Evolutionary conservation across 2,113 vertebrate species (phyloP).

Genomic region (Carettochelys insculpta): DNA sequence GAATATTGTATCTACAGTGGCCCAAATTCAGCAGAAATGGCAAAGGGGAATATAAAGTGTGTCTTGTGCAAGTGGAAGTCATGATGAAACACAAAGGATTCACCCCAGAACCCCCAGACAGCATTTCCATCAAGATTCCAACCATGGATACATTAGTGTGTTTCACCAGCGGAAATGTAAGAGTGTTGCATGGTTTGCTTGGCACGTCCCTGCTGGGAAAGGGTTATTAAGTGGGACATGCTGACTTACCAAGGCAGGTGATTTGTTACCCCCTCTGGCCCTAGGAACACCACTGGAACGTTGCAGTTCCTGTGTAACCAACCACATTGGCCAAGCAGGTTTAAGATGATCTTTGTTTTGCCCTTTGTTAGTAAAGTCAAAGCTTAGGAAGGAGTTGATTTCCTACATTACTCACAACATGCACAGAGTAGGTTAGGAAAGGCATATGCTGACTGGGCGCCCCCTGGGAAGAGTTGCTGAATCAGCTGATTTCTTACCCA

Average conservation of each 20-base stretch:
- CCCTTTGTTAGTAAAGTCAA: not conserved
- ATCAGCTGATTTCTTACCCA: not conserved
- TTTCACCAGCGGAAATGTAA: not conserved
- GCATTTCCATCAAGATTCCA: not conserved
- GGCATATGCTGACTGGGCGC: not conserved
- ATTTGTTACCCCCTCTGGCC: not conserved
- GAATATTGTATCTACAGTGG: not conserved
- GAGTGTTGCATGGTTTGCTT: not conserved
- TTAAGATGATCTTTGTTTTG: not conserved
- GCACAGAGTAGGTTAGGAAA: not conserved
- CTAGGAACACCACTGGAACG: not conserved
- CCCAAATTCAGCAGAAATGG: not conserved
- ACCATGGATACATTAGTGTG: too few species aligned
- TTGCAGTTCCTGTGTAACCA: not conserved
- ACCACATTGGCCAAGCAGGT: not conserved
- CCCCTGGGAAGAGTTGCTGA: not conserved
- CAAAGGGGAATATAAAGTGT: not conserved
- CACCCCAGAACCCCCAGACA: rapidly evolving
- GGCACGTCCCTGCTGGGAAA: not conserved
- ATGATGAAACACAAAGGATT: not conserved
- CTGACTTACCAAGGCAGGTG: not conserved
- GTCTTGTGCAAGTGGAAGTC: not conserved
- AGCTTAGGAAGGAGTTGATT: not conserved
- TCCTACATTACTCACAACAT: not conserved
- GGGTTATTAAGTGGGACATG: not conserved